phyloP scores from a whole-genome alignment of 2,797 vertebrate species.

The Botia kubotai region DNA sequence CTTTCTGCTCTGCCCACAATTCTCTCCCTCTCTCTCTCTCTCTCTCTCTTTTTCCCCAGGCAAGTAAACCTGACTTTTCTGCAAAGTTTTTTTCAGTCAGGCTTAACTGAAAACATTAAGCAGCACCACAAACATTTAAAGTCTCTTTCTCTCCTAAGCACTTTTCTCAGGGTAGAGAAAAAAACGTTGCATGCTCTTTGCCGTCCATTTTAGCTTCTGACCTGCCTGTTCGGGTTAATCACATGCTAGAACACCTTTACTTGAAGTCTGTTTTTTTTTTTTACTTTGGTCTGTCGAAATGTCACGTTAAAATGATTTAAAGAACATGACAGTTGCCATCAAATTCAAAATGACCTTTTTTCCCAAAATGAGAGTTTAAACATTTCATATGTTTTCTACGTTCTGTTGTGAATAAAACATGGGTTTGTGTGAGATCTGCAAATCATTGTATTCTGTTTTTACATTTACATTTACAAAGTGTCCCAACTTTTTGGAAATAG shows the following conservation, averaged over 20 bases:
- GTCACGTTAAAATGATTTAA: not conserved
- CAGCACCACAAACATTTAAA: conserved; percentile 50
- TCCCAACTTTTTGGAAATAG: too few species aligned
- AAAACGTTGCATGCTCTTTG: not conserved
- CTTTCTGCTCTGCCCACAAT: conserved; percentile 63
- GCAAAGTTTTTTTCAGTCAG: conserved; percentile 67
- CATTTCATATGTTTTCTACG: not conserved
- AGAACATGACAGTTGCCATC: not conserved
- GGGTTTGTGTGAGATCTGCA: too few species aligned
- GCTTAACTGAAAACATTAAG: conserved; percentile 69
- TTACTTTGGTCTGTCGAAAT: too few species aligned
- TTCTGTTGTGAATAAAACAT: too few species aligned
- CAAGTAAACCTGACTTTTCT: conserved; percentile 61
- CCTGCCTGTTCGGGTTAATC: not conserved
- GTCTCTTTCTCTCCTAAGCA: not conserved
- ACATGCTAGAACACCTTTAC: conserved; percentile 22
- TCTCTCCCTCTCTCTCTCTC: conserved; percentile 37
- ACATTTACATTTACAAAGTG: too few species aligned
- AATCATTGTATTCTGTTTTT: too few species aligned
- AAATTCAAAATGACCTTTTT: not conserved
- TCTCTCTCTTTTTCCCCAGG: conserved; percentile 14
- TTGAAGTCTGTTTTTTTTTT: too few species aligned
- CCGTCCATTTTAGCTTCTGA: not conserved
- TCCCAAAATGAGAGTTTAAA: too few species aligned
- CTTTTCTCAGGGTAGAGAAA: not conserved